A percentile compares a stretch with the other conserved stretches of the same genome.
These are phyloP conservation scores for Noctua pronuba DNA, from an alignment of 2,888 invertebrate genomes.

Conservation along the genomic window DNA sequence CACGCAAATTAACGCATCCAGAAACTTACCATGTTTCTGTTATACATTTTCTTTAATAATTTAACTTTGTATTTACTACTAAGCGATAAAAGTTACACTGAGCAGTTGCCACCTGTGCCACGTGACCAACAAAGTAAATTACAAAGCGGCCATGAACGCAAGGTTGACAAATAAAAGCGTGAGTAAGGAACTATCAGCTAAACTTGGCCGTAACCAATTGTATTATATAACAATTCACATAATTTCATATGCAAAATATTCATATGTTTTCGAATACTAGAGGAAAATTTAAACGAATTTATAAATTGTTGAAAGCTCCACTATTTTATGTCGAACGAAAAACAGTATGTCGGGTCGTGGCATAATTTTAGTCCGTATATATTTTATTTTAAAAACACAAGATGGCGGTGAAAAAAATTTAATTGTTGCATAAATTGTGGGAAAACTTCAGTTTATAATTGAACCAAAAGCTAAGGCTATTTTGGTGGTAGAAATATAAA, in stretches of 20 bases:
- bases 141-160: conserved; percentile 72
- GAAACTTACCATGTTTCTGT: not conserved
- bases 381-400: not conserved
- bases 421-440: not conserved
- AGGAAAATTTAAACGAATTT: not conserved
- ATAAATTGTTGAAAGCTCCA: not conserved
- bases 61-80: not conserved
- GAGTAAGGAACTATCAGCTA: conserved; percentile 66
- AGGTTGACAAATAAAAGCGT: conserved; percentile 78
- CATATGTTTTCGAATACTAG: not conserved
- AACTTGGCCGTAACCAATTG: conserved; percentile 59
- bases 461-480: not conserved
- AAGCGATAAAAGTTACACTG: conserved; percentile 21
- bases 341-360: not conserved
- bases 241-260: conserved; percentile 23
- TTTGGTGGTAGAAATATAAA: conserved; percentile 3
- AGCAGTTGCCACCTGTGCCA: conserved; percentile 52
- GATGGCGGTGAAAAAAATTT: not conserved
- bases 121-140: conserved; percentile 65
- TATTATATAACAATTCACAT: conserved; percentile 36
- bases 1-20: not conserved
- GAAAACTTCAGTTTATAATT: not conserved
- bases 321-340: not conserved
- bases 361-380: not conserved
- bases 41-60: conserved; percentile 2